Evolutionary conservation across 1,140 invertebrate genomes (phyloP).

Genomic region (Saccostrea glomerata): DNA sequence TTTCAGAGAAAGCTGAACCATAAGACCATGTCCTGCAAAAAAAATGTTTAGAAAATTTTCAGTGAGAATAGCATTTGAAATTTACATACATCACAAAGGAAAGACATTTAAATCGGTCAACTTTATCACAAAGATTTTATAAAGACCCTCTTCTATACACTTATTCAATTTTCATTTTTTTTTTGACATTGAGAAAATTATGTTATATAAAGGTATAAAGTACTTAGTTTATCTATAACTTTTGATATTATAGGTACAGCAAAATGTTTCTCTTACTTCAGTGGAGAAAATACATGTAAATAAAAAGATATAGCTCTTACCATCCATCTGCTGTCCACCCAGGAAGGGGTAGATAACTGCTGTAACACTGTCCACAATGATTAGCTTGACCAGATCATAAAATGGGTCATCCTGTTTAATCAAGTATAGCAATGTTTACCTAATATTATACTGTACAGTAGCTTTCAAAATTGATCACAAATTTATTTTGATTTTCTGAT

Average conservation of each 20-base stretch:
- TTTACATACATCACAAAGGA: no score
- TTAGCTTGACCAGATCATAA: slow-evolving; percentile 61
- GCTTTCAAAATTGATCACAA: neutral
- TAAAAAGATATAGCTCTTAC: slow-evolving; percentile 45
- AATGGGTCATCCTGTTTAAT: slow-evolving; percentile 62
- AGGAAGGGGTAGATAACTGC: slow-evolving; percentile 69
- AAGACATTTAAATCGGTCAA: no score
- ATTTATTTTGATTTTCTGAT: neutral
- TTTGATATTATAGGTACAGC: no score
- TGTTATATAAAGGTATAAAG: no score
- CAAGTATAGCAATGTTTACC: neutral
- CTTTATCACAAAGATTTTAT: no score
- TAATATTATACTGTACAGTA: no score
- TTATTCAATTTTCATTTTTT: no score
- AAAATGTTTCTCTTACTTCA: no score
- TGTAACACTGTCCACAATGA: slow-evolving; percentile 70
- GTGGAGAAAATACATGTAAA: neutral
- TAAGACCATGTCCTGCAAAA: slow-evolving; percentile 67
- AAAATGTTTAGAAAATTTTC: neutral
- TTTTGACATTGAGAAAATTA: no score
- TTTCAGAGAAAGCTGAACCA: slow-evolving; percentile 63
- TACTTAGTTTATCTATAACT: no score
- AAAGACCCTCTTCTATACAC: no score
- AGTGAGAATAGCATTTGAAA: no score
- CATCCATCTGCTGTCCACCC: slow-evolving; percentile 68